Evolutionary conservation across 2,888 invertebrate genomes (phyloP).

Genomic region (Sphaerolaimus hirsutus): DNA sequence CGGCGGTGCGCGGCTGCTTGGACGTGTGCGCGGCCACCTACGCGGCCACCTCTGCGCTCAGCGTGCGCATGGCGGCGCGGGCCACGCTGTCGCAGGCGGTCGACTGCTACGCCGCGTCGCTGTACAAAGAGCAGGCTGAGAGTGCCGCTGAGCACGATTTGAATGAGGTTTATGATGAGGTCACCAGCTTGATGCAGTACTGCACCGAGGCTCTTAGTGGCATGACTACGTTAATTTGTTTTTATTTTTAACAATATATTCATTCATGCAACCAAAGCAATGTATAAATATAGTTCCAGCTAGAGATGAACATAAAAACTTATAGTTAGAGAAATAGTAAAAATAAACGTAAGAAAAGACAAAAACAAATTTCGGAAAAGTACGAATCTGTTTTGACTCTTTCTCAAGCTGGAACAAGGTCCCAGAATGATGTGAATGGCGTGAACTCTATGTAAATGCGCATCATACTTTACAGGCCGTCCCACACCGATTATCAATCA

Average conservation of each 20-base stretch:
- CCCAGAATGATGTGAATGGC: no score
- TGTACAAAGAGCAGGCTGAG: constrained; percentile 40
- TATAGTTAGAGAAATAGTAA: no score
- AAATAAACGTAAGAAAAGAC: no score
- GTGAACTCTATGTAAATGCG: no score
- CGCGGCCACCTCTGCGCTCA: constrained; percentile 6
- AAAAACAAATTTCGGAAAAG: no score
- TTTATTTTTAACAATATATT: constrained; percentile 37
- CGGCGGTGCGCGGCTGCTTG: not conserved
- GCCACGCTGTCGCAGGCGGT: constrained; percentile 71
- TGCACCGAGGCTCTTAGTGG: constrained; percentile 59
- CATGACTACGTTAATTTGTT: constrained; percentile 43
- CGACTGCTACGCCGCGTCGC: constrained; percentile 45
- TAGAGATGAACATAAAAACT: no score
- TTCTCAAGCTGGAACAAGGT: no score
- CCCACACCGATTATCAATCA: constrained; percentile 1
- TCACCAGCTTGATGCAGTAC: constrained; percentile 37
- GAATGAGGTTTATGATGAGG: constrained; percentile 39
- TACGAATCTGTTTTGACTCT: no score
- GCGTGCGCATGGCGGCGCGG: constrained; percentile 55
- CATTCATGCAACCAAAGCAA: constrained; percentile 43
- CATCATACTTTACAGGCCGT: constrained; percentile 45
- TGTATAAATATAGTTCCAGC: no score
- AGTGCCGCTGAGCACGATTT: constrained; percentile 3
- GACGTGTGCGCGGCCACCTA: constrained; percentile 7